A percentile compares a stretch with the other conserved stretches of the same genome.
phyloP scores from a whole-genome alignment of 2,888 invertebrate genomes.

The Apamea anceps region DNA sequence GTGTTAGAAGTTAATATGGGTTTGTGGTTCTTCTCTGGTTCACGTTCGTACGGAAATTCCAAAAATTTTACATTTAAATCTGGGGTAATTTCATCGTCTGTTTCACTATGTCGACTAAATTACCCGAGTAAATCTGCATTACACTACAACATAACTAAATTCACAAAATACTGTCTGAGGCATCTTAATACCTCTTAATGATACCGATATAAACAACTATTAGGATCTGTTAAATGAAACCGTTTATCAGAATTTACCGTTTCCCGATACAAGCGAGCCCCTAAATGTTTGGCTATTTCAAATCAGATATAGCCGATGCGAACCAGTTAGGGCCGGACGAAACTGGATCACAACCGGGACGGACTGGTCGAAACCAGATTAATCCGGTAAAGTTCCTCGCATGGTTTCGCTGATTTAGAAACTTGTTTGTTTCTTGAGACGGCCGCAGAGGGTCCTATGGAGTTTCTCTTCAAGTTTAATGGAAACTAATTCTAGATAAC shows the following conservation, averaged over 20 bases:
- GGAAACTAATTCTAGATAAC: constrained; percentile 78
- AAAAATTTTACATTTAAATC: background rate
- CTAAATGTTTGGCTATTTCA: constrained; percentile 82
- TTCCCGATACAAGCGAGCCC: constrained; percentile 60
- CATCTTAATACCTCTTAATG: constrained; percentile 59
- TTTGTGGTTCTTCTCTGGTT: constrained; percentile 12
- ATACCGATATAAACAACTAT: constrained; percentile 62
- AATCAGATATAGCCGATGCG: constrained; percentile 80
- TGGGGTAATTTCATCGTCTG: background rate
- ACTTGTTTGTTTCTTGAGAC: constrained; percentile 86
- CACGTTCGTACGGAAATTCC: background rate
- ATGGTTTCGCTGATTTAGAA: constrained; percentile 88
- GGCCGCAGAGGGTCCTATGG: constrained; percentile 72
- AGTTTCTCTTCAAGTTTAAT: constrained; percentile 73
- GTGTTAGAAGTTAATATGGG: constrained; percentile 24
- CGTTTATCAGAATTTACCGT: constrained; percentile 65
- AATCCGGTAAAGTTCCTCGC: constrained; percentile 85
- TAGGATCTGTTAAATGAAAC: constrained; percentile 62
- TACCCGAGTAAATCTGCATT: background rate
- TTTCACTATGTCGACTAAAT: background rate
- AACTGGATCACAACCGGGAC: constrained; percentile 77
- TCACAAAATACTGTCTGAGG: constrained; percentile 27
- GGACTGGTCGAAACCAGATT: constrained; percentile 85
- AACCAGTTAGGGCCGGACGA: constrained; percentile 67
- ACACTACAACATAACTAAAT: constrained; percentile 24